A percentile compares a stretch with the other conserved stretches of the same genome.
Evolutionary conservation across 2,797 vertebrate species (phyloP).

Genomic region (Setipinna tenuifilis): DNA sequence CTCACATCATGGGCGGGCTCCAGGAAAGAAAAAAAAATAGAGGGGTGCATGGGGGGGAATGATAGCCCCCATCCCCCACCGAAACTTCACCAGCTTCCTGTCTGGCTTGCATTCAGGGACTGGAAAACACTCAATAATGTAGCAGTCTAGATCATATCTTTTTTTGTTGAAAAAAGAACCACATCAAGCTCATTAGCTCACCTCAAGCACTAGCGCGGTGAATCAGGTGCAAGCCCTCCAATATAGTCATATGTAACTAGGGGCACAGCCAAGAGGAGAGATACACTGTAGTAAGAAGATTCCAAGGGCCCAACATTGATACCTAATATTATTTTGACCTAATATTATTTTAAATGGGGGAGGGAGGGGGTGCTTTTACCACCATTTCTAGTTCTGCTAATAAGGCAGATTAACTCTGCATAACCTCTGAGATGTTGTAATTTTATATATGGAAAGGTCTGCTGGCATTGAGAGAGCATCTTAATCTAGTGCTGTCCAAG

Average conservation of each 20-base stretch:
- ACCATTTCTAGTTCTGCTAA: too few species aligned
- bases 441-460: neutral
- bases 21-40: neutral
- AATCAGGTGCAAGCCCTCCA: too few species aligned
- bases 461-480: too few species aligned
- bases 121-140: neutral
- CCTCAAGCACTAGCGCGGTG: too few species aligned
- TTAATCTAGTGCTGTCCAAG: neutral
- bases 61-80: neutral
- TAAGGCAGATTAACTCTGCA: too few species aligned
- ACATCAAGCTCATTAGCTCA: neutral
- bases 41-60: neutral
- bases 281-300: too few species aligned
- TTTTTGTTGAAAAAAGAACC: neutral
- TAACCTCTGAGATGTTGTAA: neutral
- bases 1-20: conserved; percentile 21
- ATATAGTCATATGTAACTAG: too few species aligned
- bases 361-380: too few species aligned
- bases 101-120: neutral
- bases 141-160: neutral
- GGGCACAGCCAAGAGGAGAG: too few species aligned
- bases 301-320: too few species aligned
- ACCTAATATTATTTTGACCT: too few species aligned
- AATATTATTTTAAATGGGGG: too few species aligned
- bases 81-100: neutral